Evolutionary conservation across 2,888 invertebrate species (phyloP).

Genomic region (Dryobotodes eremita): DNA sequence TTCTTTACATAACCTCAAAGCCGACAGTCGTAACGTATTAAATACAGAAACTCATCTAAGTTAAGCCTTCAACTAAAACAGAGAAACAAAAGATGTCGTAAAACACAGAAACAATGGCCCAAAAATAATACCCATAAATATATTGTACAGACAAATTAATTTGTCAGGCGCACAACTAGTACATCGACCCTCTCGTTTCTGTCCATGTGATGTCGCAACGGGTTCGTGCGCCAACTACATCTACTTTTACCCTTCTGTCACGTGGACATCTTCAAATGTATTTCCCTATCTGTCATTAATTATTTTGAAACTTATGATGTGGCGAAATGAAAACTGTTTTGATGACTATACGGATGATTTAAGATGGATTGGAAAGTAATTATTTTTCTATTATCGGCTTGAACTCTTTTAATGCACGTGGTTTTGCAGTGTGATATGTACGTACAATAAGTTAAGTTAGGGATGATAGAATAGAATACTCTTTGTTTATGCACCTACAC

Average conservation of each 20-base stretch:
- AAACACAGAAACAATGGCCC: conserved; percentile 34
- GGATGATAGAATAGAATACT: background rate
- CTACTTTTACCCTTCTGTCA: conserved; percentile 49
- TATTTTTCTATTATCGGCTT: background rate
- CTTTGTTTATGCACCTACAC: background rate
- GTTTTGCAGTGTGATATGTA: background rate
- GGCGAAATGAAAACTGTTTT: conserved; percentile 14
- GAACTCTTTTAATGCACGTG: background rate
- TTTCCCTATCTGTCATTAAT: conserved; percentile 51
- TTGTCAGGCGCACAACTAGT: conserved; percentile 44
- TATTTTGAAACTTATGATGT: conserved; percentile 37
- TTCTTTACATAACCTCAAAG: background rate
- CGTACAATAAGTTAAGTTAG: background rate
- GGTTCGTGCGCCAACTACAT: conserved; percentile 42
- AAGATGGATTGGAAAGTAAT: background rate
- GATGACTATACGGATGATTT: conserved; percentile 4
- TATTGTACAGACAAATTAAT: conserved; percentile 34
- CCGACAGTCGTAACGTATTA: background rate
- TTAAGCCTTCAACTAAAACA: conserved; percentile 16
- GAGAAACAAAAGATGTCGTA: conserved; percentile 24
- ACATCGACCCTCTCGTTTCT: conserved; percentile 15
- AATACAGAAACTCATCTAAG: conserved; percentile 4
- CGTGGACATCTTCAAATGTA: conserved; percentile 33
- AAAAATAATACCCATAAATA: conserved; percentile 18
- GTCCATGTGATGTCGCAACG: conserved; percentile 39